phyloP scores from a whole-genome alignment of 2,113 vertebrate species.

The Sinocyclocheilus grahami region DNA sequence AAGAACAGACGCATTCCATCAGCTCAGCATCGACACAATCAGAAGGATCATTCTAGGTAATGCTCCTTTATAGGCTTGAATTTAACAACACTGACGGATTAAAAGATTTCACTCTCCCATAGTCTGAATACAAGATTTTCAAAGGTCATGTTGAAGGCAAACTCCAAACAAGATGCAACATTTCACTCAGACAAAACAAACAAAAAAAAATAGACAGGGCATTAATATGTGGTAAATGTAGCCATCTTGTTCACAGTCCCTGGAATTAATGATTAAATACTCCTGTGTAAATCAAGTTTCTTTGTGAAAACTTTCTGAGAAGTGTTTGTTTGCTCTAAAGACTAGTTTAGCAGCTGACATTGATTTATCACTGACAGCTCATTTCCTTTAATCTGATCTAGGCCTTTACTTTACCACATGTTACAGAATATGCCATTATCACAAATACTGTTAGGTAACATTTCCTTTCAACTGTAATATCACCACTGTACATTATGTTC shows the following conservation, averaged over 20 bases:
- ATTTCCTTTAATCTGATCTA: conserved; percentile 49
- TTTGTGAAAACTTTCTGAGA: neutral
- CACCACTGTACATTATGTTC: conserved; percentile 50
- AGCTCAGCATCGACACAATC: conserved; percentile 34
- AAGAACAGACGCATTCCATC: conserved; percentile 31
- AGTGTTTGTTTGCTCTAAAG: neutral
- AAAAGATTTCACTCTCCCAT: neutral
- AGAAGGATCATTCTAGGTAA: conserved; percentile 18
- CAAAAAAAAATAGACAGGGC: too few species aligned
- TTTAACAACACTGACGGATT: conserved; percentile 25
- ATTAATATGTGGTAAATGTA: neutral
- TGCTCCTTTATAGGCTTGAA: conserved; percentile 4
- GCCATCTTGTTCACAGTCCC: neutral
- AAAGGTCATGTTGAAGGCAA: neutral
- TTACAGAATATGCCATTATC: neutral
- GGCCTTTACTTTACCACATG: conserved; percentile 15
- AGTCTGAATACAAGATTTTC: neutral
- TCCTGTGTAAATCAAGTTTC: neutral
- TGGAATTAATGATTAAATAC: neutral
- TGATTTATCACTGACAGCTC: conserved; percentile 34
- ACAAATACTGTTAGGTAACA: conserved; percentile 47
- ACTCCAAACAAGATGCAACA: neutral
- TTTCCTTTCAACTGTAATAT: neutral
- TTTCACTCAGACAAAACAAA: too few species aligned
- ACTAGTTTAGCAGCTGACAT: conserved; percentile 2